Percentiles rank a stretch among this genome's conserved stretches.
Conservation (phyloP, 2,888 invertebrate species). For the Colletes collaris region DNA sequence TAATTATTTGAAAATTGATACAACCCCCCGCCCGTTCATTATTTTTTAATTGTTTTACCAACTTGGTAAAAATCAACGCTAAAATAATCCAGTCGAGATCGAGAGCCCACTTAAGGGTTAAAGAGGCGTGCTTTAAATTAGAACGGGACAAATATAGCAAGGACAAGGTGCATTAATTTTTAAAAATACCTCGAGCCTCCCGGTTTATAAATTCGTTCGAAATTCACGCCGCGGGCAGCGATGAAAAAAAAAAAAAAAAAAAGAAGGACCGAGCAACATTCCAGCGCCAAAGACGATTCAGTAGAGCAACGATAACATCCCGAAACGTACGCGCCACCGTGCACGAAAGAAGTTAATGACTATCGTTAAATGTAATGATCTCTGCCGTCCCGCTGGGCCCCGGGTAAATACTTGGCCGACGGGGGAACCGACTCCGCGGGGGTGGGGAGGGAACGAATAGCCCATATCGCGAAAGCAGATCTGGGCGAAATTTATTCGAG, state of each 20-base stretch:
- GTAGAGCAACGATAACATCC: slow-evolving; percentile 32
- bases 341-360: slow-evolving; percentile 53
- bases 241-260: slow-evolving; percentile 4
- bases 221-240: not conserved
- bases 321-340: slow-evolving; percentile 48
- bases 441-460: not conserved
- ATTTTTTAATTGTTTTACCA: too few relatives aligned
- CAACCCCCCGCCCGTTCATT: too few relatives aligned
- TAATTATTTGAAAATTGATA: too few relatives aligned
- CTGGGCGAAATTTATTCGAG: slow-evolving; percentile 37
- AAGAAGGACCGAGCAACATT: slow-evolving; percentile 17
- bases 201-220: not conserved
- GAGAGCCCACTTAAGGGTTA: too few relatives aligned
- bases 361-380: slow-evolving; percentile 55
- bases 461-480: slow-evolving; percentile 37
- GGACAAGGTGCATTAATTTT: too few relatives aligned
- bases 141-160: too few relatives aligned
- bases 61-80: too few relatives aligned
- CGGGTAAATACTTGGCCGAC: slow-evolving; percentile 37
- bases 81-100: too few relatives aligned
- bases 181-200: too few relatives aligned
- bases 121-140: too few relatives aligned
- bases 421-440: not conserved
- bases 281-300: slow-evolving; percentile 23
- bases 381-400: slow-evolving; percentile 49